Percentiles rank a stretch among this genome's conserved stretches.
These are phyloP conservation scores for Andrena fulva DNA, from an alignment of 2,888 invertebrate species.

Conservation along the genomic window DNA sequence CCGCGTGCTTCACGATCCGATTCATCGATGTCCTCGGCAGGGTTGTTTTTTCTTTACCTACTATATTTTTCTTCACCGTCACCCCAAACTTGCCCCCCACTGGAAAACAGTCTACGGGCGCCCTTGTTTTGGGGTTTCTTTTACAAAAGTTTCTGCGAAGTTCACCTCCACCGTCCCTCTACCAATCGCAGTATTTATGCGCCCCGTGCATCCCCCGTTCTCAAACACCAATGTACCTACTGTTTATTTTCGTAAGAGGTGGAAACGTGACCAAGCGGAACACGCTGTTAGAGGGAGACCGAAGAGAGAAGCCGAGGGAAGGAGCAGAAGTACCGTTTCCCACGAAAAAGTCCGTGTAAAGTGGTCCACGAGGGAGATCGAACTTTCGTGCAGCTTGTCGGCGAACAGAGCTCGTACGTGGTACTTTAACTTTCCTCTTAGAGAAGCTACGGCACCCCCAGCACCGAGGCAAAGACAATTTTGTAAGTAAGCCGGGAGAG, in stretches of 20 bases:
- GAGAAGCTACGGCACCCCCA: constrained; percentile 9
- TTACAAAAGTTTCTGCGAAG: not conserved
- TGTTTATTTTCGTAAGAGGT: constrained; percentile 43
- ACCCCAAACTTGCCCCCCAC: no score
- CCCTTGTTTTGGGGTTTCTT: no score
- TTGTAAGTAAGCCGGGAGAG: constrained; percentile 7
- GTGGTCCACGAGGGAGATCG: not conserved
- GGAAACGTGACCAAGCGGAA: constrained; percentile 36
- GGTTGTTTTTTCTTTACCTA: no score
- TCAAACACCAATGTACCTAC: not conserved
- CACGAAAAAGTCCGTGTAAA: no score
- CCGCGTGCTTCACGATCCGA: no score
- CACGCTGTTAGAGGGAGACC: constrained; percentile 19
- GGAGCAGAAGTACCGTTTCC: no score
- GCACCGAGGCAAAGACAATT: not conserved
- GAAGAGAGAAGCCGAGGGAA: no score
- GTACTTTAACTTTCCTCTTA: constrained; percentile 22
- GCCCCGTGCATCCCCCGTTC: not conserved
- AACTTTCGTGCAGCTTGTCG: not conserved
- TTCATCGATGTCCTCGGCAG: no score
- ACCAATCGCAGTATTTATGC: no score
- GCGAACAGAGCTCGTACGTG: constrained; percentile 3
- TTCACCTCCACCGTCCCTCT: not conserved
- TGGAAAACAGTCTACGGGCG: no score
- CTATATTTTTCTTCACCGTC: no score